These are phyloP conservation scores for Sander lucioperca DNA, from an alignment of 2,113 vertebrate genomes.

Conservation along the genomic window DNA sequence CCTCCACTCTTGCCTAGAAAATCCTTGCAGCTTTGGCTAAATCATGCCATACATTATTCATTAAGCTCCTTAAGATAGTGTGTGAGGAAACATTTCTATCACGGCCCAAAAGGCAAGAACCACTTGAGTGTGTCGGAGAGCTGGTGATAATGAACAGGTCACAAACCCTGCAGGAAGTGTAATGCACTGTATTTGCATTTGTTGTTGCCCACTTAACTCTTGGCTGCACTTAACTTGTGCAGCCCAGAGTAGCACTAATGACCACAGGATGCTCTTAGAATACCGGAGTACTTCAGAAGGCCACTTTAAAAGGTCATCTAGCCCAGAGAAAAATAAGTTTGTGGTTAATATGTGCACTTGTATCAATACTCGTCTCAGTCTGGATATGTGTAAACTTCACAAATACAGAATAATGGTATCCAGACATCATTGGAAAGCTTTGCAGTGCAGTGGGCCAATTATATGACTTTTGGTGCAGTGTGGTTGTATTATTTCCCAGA, in stretches of 20 bases:
- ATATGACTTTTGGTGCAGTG: conserved; percentile 34
- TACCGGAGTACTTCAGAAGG: conserved; percentile 8
- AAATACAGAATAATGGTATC: conserved; percentile 4
- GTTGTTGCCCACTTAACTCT: conserved; percentile 41
- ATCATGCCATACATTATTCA: conserved; percentile 65
- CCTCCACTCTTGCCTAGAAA: not conserved
- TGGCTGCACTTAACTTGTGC: not conserved
- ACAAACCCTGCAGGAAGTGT: conserved; percentile 9
- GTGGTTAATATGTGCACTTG: conserved; percentile 32
- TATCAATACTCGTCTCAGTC: not conserved
- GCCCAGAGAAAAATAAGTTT: conserved; percentile 20
- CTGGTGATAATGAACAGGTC: conserved; percentile 67
- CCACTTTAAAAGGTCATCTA: conserved; percentile 31
- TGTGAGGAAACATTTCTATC: conserved; percentile 55
- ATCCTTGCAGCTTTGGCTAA: conserved; percentile 8
- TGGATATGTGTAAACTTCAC: not conserved
- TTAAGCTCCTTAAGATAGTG: conserved; percentile 33
- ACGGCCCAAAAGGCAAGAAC: conserved; percentile 47
- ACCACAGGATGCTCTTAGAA: conserved; percentile 36
- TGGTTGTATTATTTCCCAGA: conserved; percentile 54
- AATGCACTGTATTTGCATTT: conserved; percentile 52
- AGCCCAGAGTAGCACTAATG: conserved; percentile 45
- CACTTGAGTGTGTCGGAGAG: conserved; percentile 8
- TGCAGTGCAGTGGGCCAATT: not conserved
- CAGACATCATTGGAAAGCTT: not conserved